Percentiles rank a stretch among this genome's conserved stretches.
Conservation (phyloP, 2,888 invertebrate species). For the Tricholauxania praeusta region DNA sequence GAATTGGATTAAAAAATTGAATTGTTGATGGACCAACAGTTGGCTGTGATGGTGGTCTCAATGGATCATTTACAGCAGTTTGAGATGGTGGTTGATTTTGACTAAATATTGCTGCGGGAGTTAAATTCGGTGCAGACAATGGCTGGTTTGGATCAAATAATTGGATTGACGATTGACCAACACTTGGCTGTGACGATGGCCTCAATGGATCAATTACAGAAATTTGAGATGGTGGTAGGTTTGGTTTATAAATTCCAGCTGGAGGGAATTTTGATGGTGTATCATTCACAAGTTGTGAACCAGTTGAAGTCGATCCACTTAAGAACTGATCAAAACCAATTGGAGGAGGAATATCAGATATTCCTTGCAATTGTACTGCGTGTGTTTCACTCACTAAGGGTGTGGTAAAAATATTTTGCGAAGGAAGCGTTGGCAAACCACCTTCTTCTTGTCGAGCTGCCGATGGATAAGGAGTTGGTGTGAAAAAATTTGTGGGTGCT, state of each 20-base stretch:
- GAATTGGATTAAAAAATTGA: background rate
- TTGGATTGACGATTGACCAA: background rate
- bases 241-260: background rate
- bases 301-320: background rate
- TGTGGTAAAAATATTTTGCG: background rate
- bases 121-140: background rate
- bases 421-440: background rate
- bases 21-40: background rate
- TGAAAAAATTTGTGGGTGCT: background rate
- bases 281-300: background rate
- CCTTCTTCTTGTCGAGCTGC: background rate
- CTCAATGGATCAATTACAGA: background rate
- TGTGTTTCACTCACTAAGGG: too few relatives aligned
- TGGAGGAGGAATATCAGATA: slow-evolving; percentile 12
- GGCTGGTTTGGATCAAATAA: background rate
- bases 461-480: background rate
- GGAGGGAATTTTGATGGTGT: background rate
- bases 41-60: background rate
- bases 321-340: slow-evolving; percentile 12
- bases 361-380: background rate
- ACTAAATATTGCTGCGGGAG: background rate
- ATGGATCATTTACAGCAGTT: background rate
- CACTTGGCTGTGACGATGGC: background rate
- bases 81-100: background rate
- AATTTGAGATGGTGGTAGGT: background rate